Percentiles rank a stretch among this genome's conserved stretches.
Conservation (phyloP, 2,888 invertebrate species). For the Pristionchus exspectatus region DNA sequence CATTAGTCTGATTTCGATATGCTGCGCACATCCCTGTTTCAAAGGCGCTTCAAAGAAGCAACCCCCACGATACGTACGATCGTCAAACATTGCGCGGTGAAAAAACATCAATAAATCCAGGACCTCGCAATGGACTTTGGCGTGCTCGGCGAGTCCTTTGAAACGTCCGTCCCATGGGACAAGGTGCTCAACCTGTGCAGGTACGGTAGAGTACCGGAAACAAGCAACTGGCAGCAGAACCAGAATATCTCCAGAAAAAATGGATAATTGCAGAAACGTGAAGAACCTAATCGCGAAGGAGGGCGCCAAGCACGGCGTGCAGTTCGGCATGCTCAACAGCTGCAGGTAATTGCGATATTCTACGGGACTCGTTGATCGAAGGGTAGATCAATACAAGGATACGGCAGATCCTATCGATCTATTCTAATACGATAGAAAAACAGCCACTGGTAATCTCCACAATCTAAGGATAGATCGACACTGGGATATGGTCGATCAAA, state of each 20-base stretch:
- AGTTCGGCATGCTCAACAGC: slow-evolving; percentile 81
- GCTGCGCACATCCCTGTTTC: background rate
- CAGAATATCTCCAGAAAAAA: too few species aligned
- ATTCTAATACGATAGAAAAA: background rate
- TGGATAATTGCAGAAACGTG: slow-evolving; percentile 87
- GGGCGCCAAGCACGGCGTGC: slow-evolving; percentile 80
- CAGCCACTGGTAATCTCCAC: background rate
- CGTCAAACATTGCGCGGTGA: background rate
- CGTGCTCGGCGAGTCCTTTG: slow-evolving; percentile 95
- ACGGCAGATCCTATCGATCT: background rate
- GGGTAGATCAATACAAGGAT: background rate
- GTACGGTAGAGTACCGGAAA: background rate
- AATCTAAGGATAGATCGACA: background rate
- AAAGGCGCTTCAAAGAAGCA: background rate
- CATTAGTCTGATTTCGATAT: too few species aligned
- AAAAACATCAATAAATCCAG: slow-evolving; percentile 81
- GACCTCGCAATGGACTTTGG: slow-evolving; percentile 92
- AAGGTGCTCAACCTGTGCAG: slow-evolving; percentile 84
- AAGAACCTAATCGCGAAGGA: slow-evolving; percentile 87
- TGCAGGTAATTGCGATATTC: slow-evolving; percentile 80
- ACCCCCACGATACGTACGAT: background rate
- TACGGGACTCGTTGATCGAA: too few species aligned
- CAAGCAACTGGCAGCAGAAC: too few species aligned
- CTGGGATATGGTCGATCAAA: background rate
- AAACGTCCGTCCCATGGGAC: slow-evolving; percentile 96